Percentiles rank a stretch among this genome's conserved stretches.
Conservation (phyloP, 2,888 invertebrate species). For the Yponomeuta plumbellus region DNA sequence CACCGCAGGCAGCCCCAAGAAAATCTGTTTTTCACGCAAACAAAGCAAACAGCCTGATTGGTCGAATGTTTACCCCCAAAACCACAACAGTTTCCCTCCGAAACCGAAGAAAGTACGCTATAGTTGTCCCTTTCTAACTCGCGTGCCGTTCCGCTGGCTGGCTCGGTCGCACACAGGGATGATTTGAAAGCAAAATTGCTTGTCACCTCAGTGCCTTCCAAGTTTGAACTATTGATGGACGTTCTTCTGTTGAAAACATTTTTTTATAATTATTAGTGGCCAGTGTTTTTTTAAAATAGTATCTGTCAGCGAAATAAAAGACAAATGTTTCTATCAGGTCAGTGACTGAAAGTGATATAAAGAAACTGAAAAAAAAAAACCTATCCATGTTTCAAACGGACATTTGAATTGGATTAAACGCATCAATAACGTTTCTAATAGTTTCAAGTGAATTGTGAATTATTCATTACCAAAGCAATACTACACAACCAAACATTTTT, state of each 20-base stretch:
- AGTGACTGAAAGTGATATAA: slow-evolving; percentile 19
- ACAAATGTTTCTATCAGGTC: background rate
- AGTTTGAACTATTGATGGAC: slow-evolving; percentile 64
- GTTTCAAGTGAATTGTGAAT: slow-evolving; percentile 36
- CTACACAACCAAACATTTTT: background rate
- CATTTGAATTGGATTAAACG: slow-evolving; percentile 29
- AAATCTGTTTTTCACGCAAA: slow-evolving; percentile 19
- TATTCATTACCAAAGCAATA: slow-evolving; percentile 29
- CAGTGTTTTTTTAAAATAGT: slow-evolving; percentile 21
- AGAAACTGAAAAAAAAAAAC: slow-evolving; percentile 9
- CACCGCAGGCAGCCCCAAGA: background rate
- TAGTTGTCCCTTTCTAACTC: slow-evolving; percentile 42
- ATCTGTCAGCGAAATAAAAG: background rate
- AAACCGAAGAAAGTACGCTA: slow-evolving; percentile 50
- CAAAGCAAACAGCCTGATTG: slow-evolving; percentile 41
- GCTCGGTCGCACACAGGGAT: slow-evolving; percentile 54
- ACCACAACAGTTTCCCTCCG: slow-evolving; percentile 48
- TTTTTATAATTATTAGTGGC: slow-evolving; percentile 21
- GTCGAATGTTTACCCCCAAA: slow-evolving; percentile 38
- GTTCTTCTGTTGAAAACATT: slow-evolving; percentile 39
- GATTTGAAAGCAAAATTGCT: slow-evolving; percentile 35
- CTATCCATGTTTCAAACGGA: slow-evolving; percentile 17
- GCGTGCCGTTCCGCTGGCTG: slow-evolving; percentile 31
- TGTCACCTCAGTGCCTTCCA: slow-evolving; percentile 59
- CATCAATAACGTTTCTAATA: slow-evolving; percentile 36